These are phyloP conservation scores for Gadopsis bispinosus DNA, from an alignment of 2,797 vertebrate species.

Conservation along the genomic window DNA sequence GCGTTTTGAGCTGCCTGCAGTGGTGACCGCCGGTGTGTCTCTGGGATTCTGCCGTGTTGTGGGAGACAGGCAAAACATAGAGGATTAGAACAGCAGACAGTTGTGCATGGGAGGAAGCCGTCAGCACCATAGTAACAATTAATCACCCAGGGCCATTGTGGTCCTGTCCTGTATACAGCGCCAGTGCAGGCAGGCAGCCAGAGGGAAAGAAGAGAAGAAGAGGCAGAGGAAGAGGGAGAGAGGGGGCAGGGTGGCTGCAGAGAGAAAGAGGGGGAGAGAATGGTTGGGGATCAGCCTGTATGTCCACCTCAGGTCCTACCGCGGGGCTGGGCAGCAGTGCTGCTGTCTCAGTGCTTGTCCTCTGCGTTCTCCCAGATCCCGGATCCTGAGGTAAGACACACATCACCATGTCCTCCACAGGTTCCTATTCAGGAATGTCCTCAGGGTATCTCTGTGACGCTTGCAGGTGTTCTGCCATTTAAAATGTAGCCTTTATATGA, in stretches of 20 bases:
- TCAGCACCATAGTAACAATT: slow-evolving; percentile 69
- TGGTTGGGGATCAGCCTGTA: slow-evolving; percentile 78
- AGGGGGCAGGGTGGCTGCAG: slow-evolving; percentile 74
- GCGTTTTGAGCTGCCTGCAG: slow-evolving; percentile 53
- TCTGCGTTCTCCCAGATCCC: slow-evolving; percentile 83
- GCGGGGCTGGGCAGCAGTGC: slow-evolving; percentile 73
- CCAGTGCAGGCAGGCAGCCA: slow-evolving; percentile 59
- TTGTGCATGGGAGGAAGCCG: slow-evolving; percentile 55
- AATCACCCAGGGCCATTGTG: slow-evolving; percentile 81
- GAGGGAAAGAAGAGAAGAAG: slow-evolving; percentile 56
- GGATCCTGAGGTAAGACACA: slow-evolving; percentile 87
- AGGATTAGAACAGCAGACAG: slow-evolving; percentile 36
- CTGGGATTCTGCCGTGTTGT: slow-evolving; percentile 29
- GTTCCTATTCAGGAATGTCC: slow-evolving; percentile 41
- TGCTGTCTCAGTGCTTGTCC: slow-evolving; percentile 84
- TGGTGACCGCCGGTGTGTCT: slow-evolving; percentile 32
- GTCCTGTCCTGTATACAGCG: slow-evolving; percentile 72
- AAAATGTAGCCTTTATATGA: slow-evolving; percentile 32
- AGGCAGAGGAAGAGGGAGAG: slow-evolving; percentile 46
- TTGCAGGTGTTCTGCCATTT: slow-evolving; percentile 37
- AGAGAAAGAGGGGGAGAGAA: slow-evolving; percentile 71
- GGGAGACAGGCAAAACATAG: slow-evolving; percentile 39
- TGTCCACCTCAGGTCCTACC: slow-evolving; percentile 71
- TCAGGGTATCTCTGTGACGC: slow-evolving; percentile 21
- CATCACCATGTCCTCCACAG: slow-evolving; percentile 52